These are phyloP conservation scores for Cristatella mucedo DNA, from an alignment of 2,888 invertebrate species.

Conservation along the genomic window DNA sequence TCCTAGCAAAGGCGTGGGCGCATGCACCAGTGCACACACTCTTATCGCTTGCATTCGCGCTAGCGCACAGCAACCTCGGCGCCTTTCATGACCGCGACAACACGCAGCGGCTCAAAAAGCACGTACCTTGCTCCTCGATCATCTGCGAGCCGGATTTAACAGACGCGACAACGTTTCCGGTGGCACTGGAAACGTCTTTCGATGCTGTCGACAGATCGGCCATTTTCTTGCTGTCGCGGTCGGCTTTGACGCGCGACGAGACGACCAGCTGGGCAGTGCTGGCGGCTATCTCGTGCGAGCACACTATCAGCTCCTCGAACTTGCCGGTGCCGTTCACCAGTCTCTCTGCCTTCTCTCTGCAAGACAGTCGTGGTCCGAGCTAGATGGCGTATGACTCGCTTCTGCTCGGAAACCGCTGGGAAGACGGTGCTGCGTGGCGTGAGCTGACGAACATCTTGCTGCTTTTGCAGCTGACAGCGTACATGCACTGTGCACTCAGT, in stretches of 20 bases:
- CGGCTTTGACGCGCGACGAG: conserved; percentile 82
- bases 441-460: background rate
- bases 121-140: conserved; percentile 60
- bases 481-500: too few species aligned
- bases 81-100: too few species aligned
- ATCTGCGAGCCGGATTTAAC: conserved; percentile 73
- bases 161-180: conserved; percentile 79
- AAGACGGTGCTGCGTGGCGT: too few species aligned
- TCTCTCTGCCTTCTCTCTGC: conserved; percentile 75
- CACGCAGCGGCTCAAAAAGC: too few species aligned
- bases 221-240: conserved; percentile 61
- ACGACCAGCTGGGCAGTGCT: conserved; percentile 93
- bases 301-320: conserved; percentile 79
- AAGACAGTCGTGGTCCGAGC: conserved; percentile 9
- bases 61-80: too few species aligned
- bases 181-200: conserved; percentile 70
- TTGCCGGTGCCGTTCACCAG: conserved; percentile 65
- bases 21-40: too few species aligned
- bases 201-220: conserved; percentile 68
- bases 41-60: too few species aligned
- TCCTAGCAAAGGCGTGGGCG: too few species aligned
- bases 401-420: too few species aligned
- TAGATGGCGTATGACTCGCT: too few species aligned
- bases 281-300: conserved; percentile 87
- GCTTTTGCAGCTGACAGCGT: too few species aligned